Base-by-base conservation (phyloP, 1,140 invertebrate genomes). In the Magallana gigas region DNA sequence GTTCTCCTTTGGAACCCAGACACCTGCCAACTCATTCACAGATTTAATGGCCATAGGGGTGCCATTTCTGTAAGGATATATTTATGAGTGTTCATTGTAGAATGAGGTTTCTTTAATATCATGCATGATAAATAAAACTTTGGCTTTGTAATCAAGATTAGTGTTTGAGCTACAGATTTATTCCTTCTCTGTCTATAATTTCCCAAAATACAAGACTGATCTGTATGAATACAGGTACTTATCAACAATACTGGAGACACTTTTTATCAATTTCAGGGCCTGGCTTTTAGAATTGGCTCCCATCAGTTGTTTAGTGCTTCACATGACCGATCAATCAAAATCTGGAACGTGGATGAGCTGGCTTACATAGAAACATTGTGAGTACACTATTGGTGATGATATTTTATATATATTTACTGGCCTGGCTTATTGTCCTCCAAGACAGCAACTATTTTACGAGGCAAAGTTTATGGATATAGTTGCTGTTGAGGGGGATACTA, bases 281-380 rank as follows among this genome's bases (percentile, higher is more conserved):
- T 99, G 83, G 96, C 97, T 29, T 99, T 99, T 94, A 96, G 98
- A 91, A 97, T 96, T 93, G 96, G 97, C 88, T 97, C 97, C n/a
- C 98, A 99, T 95, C 97, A 97, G 36, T 95, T 99, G 60, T 99
- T 98, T 93, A 98, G 98, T 64, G 94, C 94, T 86, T 96, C 96
- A 80, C 96, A 97, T 92, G 99, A 99, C 94, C 96, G 97, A 90
- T 97, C 97, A 57, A 97, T 99, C 0, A 96, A 96, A 92, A 97
- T 99, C 57, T 99, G 98, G 98, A 98, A 97, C 91, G 95, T 99
- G 29, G 97, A 98, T 96, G 98, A 99, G 93, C 98, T 98, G 97
- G 96, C 97, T 11, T 99, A 99, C 95, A 97, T 99, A 9, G 98
- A 99, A 96, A 98, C 98, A 86, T 95, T 99, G 95, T 97, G 95